Base-by-base conservation (phyloP, 2,113 vertebrate genomes). In the Microtus richardsoni region DNA sequence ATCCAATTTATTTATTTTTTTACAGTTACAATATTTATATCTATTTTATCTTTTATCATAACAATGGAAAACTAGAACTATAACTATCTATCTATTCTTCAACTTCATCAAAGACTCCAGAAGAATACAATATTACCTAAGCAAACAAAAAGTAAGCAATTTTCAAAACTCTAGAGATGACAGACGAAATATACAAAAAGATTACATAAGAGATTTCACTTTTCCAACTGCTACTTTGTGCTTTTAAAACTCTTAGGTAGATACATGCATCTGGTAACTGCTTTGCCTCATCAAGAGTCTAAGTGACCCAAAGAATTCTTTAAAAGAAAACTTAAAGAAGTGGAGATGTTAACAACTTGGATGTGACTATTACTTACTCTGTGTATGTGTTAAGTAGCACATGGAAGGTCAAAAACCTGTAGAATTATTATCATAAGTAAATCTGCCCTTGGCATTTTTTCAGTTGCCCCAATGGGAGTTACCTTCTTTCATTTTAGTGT, bases 221-320 rank as follows among this genome's bases (percentile, higher is more conserved):
- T 92, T 96, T 92, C 30, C 6, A 86, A 9, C 6, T 92, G 24
- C 33, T 95, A 70, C 44, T 85, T 90, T 60, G 33, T 62, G 28
- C 85, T 84, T 92, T 52, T 87, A 84, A 70, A 52, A 7, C 11
- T n/a, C 2, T 66, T 66, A 62, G 41, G 62, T 64, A 85, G 21
- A 22, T n/a, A 5, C 49, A 88, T 86, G 73, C 36, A 86, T 80
- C 28, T 86, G 36, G 58, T 88, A 96, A 93, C 19, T 24, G 2
- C 39, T 66, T 84, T 75, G 86, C n/a, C 30, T 82, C 5, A 14
- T 87, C 9, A 75, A 49, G 16, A 75, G 84, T 41, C 26, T 94
- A 87, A 93, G 19, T 9, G 30, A 52, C 60, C 10, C 10, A 93
- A 80, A 77, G 47, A 44, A 33, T 30, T 26, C 13, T 95, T 88